phyloP scores from a whole-genome alignment of 1,140 invertebrate species.

The Drosophila eugracilis region DNA sequence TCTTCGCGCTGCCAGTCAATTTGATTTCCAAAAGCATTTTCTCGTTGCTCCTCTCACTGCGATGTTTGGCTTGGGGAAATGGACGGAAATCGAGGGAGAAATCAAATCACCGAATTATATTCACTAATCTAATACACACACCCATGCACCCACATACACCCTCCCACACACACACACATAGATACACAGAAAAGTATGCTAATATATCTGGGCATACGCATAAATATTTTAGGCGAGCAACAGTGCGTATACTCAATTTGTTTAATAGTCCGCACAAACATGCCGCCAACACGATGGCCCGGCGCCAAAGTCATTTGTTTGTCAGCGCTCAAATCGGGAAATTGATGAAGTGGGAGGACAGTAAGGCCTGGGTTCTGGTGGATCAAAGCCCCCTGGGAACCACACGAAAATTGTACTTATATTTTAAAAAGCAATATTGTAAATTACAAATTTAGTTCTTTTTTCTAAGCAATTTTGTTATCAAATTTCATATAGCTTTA shows the following conservation, averaged over 20 bases:
- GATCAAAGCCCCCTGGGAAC: neutral
- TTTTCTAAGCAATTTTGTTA: neutral
- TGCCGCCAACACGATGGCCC: constrained; percentile 57
- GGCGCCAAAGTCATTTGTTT: constrained; percentile 65
- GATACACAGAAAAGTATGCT: constrained; percentile 68
- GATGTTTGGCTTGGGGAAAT: constrained; percentile 25
- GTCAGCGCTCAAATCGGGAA: constrained; percentile 40
- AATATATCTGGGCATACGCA: constrained; percentile 66
- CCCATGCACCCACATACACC: neutral
- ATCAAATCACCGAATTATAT: constrained; percentile 55
- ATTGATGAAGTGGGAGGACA: constrained; percentile 35
- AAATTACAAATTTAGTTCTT: neutral
- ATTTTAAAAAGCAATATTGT: neutral
- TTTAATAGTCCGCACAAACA: constrained; percentile 67
- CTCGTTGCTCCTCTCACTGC: constrained; percentile 21
- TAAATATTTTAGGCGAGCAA: constrained; percentile 76
- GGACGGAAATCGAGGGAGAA: constrained; percentile 32
- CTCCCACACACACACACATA: neutral
- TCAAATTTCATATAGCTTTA: constrained; percentile 13
- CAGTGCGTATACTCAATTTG: constrained; percentile 79
- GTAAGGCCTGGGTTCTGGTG: neutral
- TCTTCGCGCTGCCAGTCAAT: constrained; percentile 37
- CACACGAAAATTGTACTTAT: neutral
- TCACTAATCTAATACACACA: constrained; percentile 45
- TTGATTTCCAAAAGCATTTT: constrained; percentile 37